phyloP scores from a whole-genome alignment of 2,113 vertebrate species.

The Nestor notabilis region DNA sequence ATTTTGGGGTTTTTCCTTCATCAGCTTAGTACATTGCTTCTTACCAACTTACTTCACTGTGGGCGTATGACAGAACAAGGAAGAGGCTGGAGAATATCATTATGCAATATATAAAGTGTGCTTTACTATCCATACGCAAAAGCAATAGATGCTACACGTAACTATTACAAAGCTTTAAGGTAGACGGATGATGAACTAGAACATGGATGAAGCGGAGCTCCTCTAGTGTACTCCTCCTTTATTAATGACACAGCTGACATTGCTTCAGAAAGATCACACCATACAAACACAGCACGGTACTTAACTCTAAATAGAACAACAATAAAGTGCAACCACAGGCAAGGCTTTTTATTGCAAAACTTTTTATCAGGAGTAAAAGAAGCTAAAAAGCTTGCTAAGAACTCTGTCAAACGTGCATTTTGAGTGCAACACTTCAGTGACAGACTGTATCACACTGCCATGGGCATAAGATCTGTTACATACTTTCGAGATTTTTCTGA shows the following conservation, averaged over 20 bases:
- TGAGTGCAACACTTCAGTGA: neutral
- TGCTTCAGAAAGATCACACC: neutral
- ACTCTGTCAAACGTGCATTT: neutral
- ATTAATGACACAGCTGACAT: rapidly evolving
- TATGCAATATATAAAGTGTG: neutral
- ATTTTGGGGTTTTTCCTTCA: neutral
- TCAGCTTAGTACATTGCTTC: neutral
- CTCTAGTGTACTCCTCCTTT: neutral
- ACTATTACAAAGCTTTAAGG: neutral
- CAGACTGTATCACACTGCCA: neutral
- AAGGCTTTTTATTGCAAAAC: neutral
- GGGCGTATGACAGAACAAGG: neutral
- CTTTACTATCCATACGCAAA: neutral
- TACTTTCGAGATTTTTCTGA: neutral
- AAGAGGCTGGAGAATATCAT: neutral
- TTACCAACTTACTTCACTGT: rapidly evolving
- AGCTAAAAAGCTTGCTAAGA: neutral
- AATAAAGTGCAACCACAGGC: neutral
- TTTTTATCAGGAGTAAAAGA: neutral
- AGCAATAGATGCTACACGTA: neutral
- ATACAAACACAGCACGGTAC: neutral
- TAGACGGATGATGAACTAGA: neutral
- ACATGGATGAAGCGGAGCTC: rapidly evolving
- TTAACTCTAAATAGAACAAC: neutral
- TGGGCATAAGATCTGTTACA: neutral